Conservation (phyloP, 2,113 vertebrate species). For the Oplegnathus fasciatus region DNA sequence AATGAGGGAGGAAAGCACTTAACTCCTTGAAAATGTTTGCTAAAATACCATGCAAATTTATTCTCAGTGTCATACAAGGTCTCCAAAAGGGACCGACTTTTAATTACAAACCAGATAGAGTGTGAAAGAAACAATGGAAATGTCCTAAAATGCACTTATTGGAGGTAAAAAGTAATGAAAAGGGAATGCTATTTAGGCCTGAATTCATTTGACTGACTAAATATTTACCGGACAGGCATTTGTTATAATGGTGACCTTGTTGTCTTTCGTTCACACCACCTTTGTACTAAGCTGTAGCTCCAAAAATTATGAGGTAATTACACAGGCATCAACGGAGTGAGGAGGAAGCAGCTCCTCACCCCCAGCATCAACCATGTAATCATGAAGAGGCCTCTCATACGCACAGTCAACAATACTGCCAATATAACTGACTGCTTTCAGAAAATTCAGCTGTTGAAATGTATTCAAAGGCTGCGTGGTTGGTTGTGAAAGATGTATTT, state of each 20-base stretch:
- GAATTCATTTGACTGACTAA: constrained; percentile 3
- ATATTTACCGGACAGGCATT: not conserved
- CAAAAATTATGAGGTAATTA: constrained; percentile 1
- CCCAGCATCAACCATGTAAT: constrained; percentile 15
- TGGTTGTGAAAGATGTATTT: not conserved
- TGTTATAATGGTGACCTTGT: constrained; percentile 27
- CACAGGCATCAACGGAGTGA: not conserved
- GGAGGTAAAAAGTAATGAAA: not conserved
- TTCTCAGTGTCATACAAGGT: not conserved
- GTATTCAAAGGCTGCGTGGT: constrained; percentile 4
- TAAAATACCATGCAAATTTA: not conserved
- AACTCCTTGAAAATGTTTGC: not conserved
- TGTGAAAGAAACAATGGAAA: constrained; percentile 4
- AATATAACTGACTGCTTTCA: not conserved
- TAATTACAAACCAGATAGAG: not conserved
- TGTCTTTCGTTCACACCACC: not conserved
- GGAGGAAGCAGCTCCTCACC: constrained; percentile 24
- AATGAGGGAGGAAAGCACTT: not conserved
- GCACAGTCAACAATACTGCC: constrained; percentile 3
- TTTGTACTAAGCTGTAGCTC: constrained; percentile 22
- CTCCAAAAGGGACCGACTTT: not conserved
- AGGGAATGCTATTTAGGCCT: not conserved
- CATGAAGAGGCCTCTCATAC: constrained; percentile 1
- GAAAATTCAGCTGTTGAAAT: not conserved
- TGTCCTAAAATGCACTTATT: not conserved